Conservation (phyloP, 1,140 invertebrate genomes). For the Nasonia vitripennis region DNA sequence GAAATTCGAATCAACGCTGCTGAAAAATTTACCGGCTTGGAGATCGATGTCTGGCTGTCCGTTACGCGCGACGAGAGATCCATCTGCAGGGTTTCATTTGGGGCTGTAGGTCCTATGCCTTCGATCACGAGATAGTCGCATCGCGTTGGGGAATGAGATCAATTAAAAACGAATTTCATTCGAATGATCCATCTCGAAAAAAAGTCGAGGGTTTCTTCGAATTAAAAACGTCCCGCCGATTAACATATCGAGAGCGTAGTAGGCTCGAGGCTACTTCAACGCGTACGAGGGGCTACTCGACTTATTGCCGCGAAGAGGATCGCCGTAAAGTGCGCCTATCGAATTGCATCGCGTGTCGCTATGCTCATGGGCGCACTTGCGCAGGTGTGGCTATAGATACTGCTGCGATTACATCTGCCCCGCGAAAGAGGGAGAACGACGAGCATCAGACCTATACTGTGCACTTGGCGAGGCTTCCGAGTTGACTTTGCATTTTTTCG, state of each 20-base stretch:
- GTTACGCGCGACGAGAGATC: too few relatives aligned
- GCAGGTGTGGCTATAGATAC: conserved; percentile 41
- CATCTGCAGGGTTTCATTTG: too few relatives aligned
- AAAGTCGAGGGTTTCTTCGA: neutral
- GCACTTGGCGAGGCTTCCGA: neutral
- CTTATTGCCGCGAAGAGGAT: conserved; percentile 15
- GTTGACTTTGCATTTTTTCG: conserved; percentile 19
- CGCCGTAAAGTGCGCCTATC: conserved; percentile 44
- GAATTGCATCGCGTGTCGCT: conserved; percentile 49
- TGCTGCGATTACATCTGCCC: conserved; percentile 38
- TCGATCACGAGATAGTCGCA: too few relatives aligned
- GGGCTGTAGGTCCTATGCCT: too few relatives aligned
- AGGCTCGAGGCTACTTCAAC: neutral
- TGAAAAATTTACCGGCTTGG: conserved; percentile 29
- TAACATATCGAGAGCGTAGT: neutral
- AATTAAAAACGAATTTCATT: too few relatives aligned
- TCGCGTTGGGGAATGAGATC: too few relatives aligned
- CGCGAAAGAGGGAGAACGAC: neutral
- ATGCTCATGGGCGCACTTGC: conserved; percentile 14
- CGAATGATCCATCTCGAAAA: too few relatives aligned
- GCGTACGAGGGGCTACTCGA: neutral
- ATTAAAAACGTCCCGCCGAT: neutral
- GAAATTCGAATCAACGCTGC: conserved; percentile 34
- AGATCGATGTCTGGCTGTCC: conserved; percentile 24
- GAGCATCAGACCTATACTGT: neutral